These are phyloP conservation scores for Mythimna impura DNA, from an alignment of 2,888 invertebrate species.

Conservation along the genomic window DNA sequence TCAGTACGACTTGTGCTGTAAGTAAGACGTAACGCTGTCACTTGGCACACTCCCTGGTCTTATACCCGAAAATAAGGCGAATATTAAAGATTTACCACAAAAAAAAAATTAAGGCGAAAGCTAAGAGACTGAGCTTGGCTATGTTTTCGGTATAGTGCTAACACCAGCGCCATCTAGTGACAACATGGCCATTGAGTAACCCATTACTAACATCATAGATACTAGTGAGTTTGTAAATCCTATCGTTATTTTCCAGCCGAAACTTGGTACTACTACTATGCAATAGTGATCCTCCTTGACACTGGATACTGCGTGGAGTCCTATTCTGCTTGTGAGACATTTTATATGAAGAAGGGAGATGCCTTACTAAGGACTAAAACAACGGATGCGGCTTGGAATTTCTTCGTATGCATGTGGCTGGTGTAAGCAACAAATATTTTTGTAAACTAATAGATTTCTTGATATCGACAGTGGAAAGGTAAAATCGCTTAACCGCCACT, in stretches of 20 bases:
- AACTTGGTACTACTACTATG: conserved; percentile 91
- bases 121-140: too few species aligned
- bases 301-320: conserved; percentile 90
- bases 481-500: too few species aligned
- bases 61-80: background rate
- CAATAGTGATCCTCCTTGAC: conserved; percentile 90
- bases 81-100: background rate
- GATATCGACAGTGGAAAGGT: too few species aligned
- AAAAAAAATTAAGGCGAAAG: too few species aligned
- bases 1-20: conserved; percentile 70
- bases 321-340: conserved; percentile 87
- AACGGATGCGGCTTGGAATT: conserved; percentile 89
- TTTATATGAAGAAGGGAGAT: conserved; percentile 89
- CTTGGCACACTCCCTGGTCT: background rate
- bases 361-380: conserved; percentile 83
- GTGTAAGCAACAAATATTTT: conserved; percentile 80
- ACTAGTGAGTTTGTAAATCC: background rate
- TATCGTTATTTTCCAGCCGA: conserved; percentile 74
- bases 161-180: too few species aligned
- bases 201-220: background rate
- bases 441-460: background rate
- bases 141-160: too few species aligned
- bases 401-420: conserved; percentile 91
- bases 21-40: conserved; percentile 14
- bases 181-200: background rate